phyloP scores from a whole-genome alignment of 2,113 vertebrate species.

The Podiceps cristatus region DNA sequence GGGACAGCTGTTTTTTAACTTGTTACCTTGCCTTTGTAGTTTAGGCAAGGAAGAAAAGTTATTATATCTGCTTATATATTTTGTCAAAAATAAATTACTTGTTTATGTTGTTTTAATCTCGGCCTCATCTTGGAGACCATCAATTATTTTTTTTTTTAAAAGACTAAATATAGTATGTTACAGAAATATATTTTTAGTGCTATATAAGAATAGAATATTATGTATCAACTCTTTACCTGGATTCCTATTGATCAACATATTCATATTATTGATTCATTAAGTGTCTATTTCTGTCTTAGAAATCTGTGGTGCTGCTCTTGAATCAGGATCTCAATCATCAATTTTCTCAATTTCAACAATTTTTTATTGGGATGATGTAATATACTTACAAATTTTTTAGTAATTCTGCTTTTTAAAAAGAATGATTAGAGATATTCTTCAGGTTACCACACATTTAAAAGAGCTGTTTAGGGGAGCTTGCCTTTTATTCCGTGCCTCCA shows the following conservation, averaged over 20 bases:
- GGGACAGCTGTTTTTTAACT: background rate
- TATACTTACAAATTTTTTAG: background rate
- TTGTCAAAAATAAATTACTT: background rate
- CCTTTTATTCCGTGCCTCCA: background rate
- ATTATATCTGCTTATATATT: background rate
- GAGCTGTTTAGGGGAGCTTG: background rate
- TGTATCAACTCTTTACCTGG: background rate
- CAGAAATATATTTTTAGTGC: background rate
- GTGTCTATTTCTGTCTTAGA: background rate
- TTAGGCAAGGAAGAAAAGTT: background rate
- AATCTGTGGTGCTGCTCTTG: background rate
- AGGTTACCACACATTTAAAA: background rate
- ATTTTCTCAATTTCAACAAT: background rate
- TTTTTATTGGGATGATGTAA: background rate
- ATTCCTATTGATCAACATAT: background rate
- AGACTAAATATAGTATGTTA: background rate
- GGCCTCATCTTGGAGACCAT: background rate
- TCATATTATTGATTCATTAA: background rate
- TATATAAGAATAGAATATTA: background rate
- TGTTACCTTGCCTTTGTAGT: background rate
- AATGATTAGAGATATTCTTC: background rate
- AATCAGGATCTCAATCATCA: background rate
- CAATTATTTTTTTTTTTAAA: background rate
- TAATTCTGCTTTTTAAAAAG: background rate
- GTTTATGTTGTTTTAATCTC: background rate